Base-by-base conservation (phyloP, 2,113 vertebrate genomes). In the Carlito syrichta region DNA sequence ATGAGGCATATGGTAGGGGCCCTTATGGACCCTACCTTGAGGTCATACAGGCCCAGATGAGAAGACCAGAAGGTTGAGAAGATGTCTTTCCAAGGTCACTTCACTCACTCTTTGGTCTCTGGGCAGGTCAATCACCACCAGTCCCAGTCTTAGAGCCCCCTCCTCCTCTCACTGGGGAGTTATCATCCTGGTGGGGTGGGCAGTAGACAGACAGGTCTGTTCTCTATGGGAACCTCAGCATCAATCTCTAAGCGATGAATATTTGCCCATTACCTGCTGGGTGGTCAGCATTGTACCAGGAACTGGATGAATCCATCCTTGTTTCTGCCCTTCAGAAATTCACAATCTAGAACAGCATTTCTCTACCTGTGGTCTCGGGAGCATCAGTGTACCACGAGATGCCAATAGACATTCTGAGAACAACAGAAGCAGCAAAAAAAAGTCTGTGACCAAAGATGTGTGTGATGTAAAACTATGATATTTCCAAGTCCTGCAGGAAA, bases 211-310 rank as follows among this genome's bases (percentile, higher is more conserved):
- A n/a, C n/a, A n/a, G n/a, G n/a, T n/a, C n/a, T n/a, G n/a, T n/a
- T n/a, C n/a, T n/a, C n/a, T n/a, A n/a, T n/a, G 12, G 14, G 35
- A 76, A 12, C 2, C 77, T 87, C 62, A 16, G 7, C 10, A 6
- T 5, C 38, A 1, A 0, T 38, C 48, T n/a, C 13, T 40, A 19
- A 0, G n/a, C 20, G 38, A 0, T 0, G 8, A 52, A 25, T 13
- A 1, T 8, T 16, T 8, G 2, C 35, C 79, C 20, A 5, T 23
- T 13, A 27, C 40, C 54, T 11, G 22, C n/a, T 0, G n/a, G 22
- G 12, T 4, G 3, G 3, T 35, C 4, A 22, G 17, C 74, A 45
- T 17, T 38, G 58, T 11, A 20, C 14, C 19, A 20, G n/a, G 84
- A 76, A 9, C n/a, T n/a, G 10, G 10, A 22, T 6, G 4, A 12